phyloP scores from a whole-genome alignment of 2,797 vertebrate species.

The Masticophis lateralis region DNA sequence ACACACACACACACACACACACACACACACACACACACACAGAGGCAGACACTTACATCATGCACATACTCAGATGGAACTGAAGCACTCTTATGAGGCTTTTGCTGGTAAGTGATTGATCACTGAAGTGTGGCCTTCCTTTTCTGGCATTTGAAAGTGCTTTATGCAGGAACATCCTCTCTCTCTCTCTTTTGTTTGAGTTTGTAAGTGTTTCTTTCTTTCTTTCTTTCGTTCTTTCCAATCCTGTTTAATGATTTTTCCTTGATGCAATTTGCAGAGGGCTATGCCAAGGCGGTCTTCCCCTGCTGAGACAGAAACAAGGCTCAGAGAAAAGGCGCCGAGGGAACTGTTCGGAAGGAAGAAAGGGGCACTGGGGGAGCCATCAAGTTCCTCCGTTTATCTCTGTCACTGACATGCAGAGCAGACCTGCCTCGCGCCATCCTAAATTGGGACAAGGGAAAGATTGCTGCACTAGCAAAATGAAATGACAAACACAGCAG shows the following conservation, averaged over 20 bases:
- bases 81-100: slow-evolving; percentile 2
- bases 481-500: slow-evolving; percentile 21
- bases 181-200: slow-evolving; percentile 54
- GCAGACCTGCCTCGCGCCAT: slow-evolving; percentile 37
- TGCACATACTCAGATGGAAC: neutral
- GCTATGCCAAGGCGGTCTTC: slow-evolving; percentile 56
- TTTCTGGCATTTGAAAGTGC: slow-evolving; percentile 7
- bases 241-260: slow-evolving; percentile 68
- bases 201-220: slow-evolving; percentile 60
- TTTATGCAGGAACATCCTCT: slow-evolving; percentile 44
- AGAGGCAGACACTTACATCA: neutral
- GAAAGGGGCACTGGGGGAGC: slow-evolving; percentile 31
- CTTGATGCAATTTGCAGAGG: slow-evolving; percentile 55
- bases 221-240: slow-evolving; percentile 59
- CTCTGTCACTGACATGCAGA: slow-evolving; percentile 55
- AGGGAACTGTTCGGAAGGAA: slow-evolving; percentile 58
- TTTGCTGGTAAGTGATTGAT: neutral
- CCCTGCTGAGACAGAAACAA: slow-evolving; percentile 72
- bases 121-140: neutral
- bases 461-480: slow-evolving; percentile 27
- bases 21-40: neutral
- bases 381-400: slow-evolving; percentile 59
- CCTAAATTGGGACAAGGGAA: slow-evolving; percentile 38
- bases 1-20: neutral
- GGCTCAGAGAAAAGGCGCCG: slow-evolving; percentile 68